These are phyloP conservation scores for Bactericera cockerelli DNA, from an alignment of 1,140 invertebrate species.

Conservation along the genomic window DNA sequence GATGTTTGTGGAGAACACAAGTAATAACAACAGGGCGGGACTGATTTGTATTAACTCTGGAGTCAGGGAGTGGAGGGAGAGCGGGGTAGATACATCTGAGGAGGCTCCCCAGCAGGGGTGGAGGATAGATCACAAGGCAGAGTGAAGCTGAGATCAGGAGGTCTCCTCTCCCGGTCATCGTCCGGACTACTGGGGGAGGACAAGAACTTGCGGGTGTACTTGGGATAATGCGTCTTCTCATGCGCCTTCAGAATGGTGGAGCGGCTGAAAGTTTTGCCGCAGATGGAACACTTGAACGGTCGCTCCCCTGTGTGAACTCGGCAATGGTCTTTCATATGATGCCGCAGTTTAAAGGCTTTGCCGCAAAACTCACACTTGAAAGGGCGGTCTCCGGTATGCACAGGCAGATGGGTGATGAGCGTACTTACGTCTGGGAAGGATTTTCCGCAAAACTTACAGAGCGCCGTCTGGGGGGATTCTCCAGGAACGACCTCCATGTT, in stretches of 20 bases:
- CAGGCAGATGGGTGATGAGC: conserved; percentile 66
- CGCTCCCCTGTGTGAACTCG: conserved; percentile 78
- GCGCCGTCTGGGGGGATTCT: conserved; percentile 35
- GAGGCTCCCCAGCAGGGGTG: conserved; percentile 7
- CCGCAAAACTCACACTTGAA: conserved; percentile 85
- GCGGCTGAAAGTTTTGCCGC: conserved; percentile 76
- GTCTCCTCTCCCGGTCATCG: conserved; percentile 41
- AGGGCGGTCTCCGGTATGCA: conserved; percentile 72
- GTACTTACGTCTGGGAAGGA: conserved; percentile 75
- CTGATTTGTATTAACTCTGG: not conserved
- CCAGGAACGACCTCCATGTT: conserved; percentile 30
- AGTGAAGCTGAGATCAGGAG: conserved; percentile 16
- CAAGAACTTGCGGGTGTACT: conserved; percentile 70
- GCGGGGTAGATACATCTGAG: conserved; percentile 21
- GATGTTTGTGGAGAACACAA: too few species aligned
- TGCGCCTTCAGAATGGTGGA: conserved; percentile 79
- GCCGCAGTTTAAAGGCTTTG: conserved; percentile 73
- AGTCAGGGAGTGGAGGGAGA: conserved; percentile 9
- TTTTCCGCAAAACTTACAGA: conserved; percentile 81
- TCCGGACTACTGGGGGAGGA: conserved; percentile 62
- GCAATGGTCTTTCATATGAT: conserved; percentile 87
- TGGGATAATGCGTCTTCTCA: conserved; percentile 81
- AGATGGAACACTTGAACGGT: conserved; percentile 71
- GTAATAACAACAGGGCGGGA: too few species aligned
- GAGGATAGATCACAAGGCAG: conserved; percentile 22